These are phyloP conservation scores for Agrochola lota DNA, from an alignment of 2,888 invertebrate species.

Conservation along the genomic window DNA sequence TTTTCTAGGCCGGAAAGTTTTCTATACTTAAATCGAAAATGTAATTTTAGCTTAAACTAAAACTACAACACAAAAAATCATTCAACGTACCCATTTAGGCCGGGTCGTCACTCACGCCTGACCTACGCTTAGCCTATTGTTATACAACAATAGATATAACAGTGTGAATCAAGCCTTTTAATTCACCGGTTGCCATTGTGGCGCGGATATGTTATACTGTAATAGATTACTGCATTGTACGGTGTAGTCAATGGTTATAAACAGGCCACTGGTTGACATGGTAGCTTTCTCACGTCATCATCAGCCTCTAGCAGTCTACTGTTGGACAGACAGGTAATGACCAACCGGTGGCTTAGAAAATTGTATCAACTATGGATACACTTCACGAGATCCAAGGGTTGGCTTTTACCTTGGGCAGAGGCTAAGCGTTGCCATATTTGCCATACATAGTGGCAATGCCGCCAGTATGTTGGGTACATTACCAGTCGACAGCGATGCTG, in stretches of 20 bases:
- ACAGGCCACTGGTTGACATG: constrained; percentile 1
- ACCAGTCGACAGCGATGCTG: not conserved
- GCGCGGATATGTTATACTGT: constrained; percentile 45
- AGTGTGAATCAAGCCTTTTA: constrained; percentile 52
- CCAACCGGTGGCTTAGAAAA: too few relatives aligned
- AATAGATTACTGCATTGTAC: constrained; percentile 39
- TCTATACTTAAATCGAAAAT: not conserved
- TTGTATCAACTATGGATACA: not conserved
- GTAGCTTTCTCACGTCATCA: constrained; percentile 24
- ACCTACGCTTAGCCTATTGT: constrained; percentile 44
- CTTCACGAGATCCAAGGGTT: not conserved
- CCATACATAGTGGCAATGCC: not conserved
- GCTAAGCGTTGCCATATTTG: not conserved
- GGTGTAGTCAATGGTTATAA: not conserved
- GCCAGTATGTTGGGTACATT: not conserved
- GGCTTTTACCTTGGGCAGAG: not conserved
- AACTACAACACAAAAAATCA: constrained; percentile 10
- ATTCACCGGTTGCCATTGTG: constrained; percentile 31
- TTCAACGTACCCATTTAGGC: constrained; percentile 37
- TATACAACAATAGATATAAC: constrained; percentile 37
- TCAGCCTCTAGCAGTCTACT: not conserved
- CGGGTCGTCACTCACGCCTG: constrained; percentile 57
- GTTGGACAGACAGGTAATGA: too few relatives aligned
- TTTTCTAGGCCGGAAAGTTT: too few relatives aligned
- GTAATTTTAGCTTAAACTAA: not conserved